Evolutionary conservation across 2,888 invertebrate species (phyloP).

Genomic region (Nemotelus pantherinus): DNA sequence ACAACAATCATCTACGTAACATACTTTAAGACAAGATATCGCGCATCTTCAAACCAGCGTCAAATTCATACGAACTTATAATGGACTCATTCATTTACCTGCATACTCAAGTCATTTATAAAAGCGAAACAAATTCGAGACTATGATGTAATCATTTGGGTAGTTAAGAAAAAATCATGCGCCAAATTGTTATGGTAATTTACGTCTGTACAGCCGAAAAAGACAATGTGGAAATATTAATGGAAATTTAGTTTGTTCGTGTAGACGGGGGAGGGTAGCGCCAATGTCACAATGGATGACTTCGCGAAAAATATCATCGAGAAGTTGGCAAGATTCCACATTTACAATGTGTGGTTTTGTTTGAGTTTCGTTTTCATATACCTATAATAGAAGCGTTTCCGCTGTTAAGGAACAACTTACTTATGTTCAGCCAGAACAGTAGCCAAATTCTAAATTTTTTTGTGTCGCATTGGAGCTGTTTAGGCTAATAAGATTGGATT

Average conservation of each 20-base stretch:
- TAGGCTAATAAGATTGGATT: too few species aligned
- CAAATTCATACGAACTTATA: not conserved
- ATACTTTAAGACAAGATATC: too few species aligned
- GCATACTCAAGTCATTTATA: not conserved
- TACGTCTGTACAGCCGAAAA: not conserved
- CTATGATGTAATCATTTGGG: constrained; percentile 18
- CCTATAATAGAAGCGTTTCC: not conserved
- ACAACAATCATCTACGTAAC: too few species aligned
- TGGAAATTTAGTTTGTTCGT: constrained; percentile 26
- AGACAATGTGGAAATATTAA: constrained; percentile 27
- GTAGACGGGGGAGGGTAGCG: not conserved
- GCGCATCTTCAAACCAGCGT: too few species aligned
- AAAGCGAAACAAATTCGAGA: too few species aligned
- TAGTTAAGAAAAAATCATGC: constrained; percentile 10
- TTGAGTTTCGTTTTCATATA: not conserved
- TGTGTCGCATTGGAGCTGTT: not conserved
- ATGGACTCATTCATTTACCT: not conserved
- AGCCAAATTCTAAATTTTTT: constrained; percentile 8
- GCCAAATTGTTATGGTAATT: constrained; percentile 34
- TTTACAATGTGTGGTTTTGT: not conserved
- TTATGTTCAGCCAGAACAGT: not conserved
- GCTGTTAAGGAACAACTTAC: not conserved
- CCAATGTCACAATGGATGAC: constrained; percentile 26
- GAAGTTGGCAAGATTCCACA: constrained; percentile 22
- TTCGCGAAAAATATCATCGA: not conserved